phyloP scores from a whole-genome alignment of 2,113 vertebrate genomes.

The Prunella fulvescens region DNA sequence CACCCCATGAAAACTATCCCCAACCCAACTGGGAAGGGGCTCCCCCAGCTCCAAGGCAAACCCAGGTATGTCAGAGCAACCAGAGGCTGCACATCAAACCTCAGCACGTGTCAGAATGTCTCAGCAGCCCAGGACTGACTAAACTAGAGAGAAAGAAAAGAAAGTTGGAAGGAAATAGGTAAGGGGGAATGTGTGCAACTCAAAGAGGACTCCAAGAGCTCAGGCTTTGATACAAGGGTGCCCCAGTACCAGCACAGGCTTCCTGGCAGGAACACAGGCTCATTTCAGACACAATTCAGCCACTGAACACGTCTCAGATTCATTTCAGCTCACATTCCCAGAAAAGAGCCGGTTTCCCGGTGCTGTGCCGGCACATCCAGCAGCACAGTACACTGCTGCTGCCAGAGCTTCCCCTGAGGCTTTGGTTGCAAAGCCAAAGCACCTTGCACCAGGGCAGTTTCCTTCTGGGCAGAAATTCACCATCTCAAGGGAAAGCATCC shows the following conservation, averaged over 20 bases:
- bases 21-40: background rate
- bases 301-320: background rate
- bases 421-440: background rate
- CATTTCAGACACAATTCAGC: background rate
- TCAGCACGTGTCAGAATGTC: rapidly evolving
- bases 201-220: background rate
- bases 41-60: background rate
- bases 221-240: background rate
- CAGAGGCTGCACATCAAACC: background rate
- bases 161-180: background rate
- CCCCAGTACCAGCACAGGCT: background rate
- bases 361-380: rapidly evolving
- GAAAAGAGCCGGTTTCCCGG: background rate
- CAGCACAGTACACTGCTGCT: background rate
- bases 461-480: background rate
- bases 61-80: rapidly evolving
- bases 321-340: background rate
- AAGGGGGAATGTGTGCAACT: background rate
- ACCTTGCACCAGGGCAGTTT: rapidly evolving
- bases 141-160: background rate
- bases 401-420: background rate
- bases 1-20: background rate
- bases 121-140: background rate
- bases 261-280: background rate
- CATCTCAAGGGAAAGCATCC: background rate